These are phyloP conservation scores for Loris lydekkerianus DNA, from an alignment of 2,797 vertebrate species.

Conservation along the genomic window DNA sequence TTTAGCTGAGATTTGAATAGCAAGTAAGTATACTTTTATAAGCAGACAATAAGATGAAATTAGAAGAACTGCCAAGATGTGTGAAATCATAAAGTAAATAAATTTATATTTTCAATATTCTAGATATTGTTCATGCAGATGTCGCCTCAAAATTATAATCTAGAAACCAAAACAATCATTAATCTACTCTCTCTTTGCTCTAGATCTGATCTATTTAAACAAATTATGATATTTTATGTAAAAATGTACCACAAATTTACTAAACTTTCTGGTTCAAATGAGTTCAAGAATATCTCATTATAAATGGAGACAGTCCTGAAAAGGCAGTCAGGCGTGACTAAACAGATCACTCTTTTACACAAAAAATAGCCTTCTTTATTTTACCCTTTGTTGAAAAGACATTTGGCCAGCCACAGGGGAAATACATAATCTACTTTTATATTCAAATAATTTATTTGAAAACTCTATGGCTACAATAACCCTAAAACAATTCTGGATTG, in stretches of 20 bases:
- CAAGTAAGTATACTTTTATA: constrained; percentile 82
- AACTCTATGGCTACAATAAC: constrained; percentile 87
- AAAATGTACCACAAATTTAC: constrained; percentile 88
- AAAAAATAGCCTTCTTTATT: constrained; percentile 92
- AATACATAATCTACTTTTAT: constrained; percentile 93
- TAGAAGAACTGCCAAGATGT: constrained; percentile 84
- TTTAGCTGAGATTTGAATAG: constrained; percentile 83
- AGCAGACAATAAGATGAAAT: constrained; percentile 85
- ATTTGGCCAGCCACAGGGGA: constrained; percentile 92
- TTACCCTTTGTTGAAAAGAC: constrained; percentile 92
- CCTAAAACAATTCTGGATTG: constrained; percentile 89
- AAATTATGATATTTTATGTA: constrained; percentile 86
- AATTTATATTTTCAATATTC: constrained; percentile 79
- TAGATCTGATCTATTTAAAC: constrained; percentile 78
- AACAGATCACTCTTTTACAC: constrained; percentile 92
- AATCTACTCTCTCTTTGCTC: not conserved
- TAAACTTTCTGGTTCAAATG: constrained; percentile 91
- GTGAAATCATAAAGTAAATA: constrained; percentile 86
- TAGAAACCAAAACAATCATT: constrained; percentile 69
- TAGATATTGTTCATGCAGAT: constrained; percentile 73
- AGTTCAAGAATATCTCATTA: constrained; percentile 92
- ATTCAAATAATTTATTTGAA: constrained; percentile 92
- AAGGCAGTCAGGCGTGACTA: constrained; percentile 92
- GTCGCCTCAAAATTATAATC: constrained; percentile 68
- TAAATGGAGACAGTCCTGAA: constrained; percentile 91